Conservation (phyloP, 1,140 invertebrate genomes). For the Drosophila guanche region DNA sequence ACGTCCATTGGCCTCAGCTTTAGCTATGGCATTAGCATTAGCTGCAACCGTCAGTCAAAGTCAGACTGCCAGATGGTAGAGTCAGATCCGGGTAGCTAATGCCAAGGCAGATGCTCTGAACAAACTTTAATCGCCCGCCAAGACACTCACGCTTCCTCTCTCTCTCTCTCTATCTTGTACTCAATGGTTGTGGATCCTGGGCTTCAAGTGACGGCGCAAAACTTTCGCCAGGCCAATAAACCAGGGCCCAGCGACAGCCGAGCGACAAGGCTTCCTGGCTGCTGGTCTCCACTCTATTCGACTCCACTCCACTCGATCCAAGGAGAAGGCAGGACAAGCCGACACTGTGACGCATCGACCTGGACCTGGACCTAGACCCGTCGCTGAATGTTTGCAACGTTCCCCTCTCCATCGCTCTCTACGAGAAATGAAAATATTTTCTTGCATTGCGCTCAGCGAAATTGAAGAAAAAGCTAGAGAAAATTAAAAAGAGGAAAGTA, state of each 20-base stretch:
- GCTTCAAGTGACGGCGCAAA: constrained; percentile 50
- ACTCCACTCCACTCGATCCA: background rate
- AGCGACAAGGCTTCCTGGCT: too few species aligned
- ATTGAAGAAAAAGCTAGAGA: constrained; percentile 18
- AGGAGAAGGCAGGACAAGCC: constrained; percentile 5
- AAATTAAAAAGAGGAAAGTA: constrained; percentile 2
- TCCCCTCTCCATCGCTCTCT: constrained; percentile 3
- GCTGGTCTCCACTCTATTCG: too few species aligned
- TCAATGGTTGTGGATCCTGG: too few species aligned
- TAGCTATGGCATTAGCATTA: constrained; percentile 39
- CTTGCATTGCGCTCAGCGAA: constrained; percentile 32
- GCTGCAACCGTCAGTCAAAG: constrained; percentile 59
- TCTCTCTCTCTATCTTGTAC: too few species aligned
- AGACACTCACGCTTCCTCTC: constrained; percentile 24
- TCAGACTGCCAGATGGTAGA: constrained; percentile 31
- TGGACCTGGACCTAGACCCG: background rate
- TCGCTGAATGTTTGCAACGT: constrained; percentile 17
- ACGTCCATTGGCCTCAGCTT: constrained; percentile 9
- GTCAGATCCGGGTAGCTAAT: constrained; percentile 8
- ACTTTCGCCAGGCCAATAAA: constrained; percentile 62
- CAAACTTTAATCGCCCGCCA: constrained; percentile 56
- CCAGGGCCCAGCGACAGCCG: constrained; percentile 24
- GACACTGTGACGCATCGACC: constrained; percentile 26
- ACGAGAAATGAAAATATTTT: constrained; percentile 71
- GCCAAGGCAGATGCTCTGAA: constrained; percentile 9